phyloP scores from a whole-genome alignment of 2,797 vertebrate genomes.

The Mormyrus proboscirostris region DNA sequence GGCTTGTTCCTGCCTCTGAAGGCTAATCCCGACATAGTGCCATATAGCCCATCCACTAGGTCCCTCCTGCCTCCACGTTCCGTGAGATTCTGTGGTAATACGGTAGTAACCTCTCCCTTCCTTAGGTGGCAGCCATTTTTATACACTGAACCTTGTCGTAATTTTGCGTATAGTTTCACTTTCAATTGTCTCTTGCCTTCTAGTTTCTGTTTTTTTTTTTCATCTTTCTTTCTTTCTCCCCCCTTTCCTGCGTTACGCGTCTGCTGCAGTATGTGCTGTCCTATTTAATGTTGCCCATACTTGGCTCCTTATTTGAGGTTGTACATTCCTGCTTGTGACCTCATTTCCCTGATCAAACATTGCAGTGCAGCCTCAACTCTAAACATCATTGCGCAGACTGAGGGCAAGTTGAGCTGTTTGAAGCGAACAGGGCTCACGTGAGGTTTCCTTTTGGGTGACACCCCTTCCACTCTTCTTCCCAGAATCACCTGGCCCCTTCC shows the following conservation, averaged over 20 bases:
- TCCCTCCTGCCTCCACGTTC: background rate
- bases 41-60: background rate
- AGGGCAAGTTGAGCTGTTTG: background rate
- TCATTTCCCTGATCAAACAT: background rate
- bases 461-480: background rate
- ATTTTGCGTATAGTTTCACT: slow-evolving; percentile 41
- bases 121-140: background rate
- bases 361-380: background rate
- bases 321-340: background rate
- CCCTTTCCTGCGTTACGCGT: background rate
- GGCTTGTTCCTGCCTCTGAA: background rate
- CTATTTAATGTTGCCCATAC: slow-evolving; percentile 36
- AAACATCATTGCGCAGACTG: background rate
- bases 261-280: background rate
- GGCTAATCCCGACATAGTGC: background rate
- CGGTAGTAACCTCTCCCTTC: background rate
- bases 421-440: background rate
- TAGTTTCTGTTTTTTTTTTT: slow-evolving; percentile 63
- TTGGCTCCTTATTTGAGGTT: slow-evolving; percentile 38
- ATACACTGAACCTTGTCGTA: background rate
- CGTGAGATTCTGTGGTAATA: background rate
- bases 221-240: background rate
- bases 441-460: background rate
- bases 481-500: slow-evolving; percentile 32
- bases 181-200: slow-evolving; percentile 61